These are phyloP conservation scores for Macrochelys suwanniensis DNA, from an alignment of 2,797 vertebrate genomes.

Conservation along the genomic window DNA sequence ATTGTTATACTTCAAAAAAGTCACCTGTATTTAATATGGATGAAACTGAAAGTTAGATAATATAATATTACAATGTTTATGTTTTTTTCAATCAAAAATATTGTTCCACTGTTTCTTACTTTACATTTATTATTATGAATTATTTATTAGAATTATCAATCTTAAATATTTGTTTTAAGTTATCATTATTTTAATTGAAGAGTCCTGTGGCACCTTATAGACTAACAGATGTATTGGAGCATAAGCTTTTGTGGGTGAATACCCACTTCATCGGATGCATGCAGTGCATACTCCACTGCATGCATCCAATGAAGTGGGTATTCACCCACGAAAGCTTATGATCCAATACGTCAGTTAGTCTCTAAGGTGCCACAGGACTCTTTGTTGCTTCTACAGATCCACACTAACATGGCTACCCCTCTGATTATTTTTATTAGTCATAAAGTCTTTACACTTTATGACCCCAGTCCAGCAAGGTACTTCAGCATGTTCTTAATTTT, in stretches of 20 bases:
- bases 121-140: not conserved
- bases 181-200: not conserved
- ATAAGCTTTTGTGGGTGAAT: no score
- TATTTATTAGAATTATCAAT: not conserved
- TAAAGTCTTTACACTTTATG: conserved; percentile 21
- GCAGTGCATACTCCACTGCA: no score
- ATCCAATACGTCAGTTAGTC: no score
- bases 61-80: not conserved
- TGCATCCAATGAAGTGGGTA: no score
- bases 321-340: no score
- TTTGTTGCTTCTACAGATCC: no score
- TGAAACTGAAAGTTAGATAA: not conserved
- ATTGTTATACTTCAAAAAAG: not conserved
- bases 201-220: no score
- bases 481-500: not conserved
- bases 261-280: no score
- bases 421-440: not conserved
- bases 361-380: no score
- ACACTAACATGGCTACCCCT: no score
- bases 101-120: not conserved
- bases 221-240: no score
- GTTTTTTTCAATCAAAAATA: not conserved
- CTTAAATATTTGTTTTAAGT: not conserved
- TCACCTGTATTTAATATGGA: not conserved
- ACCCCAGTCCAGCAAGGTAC: not conserved